Percentiles rank a stretch among this genome's conserved stretches.
phyloP scores from a whole-genome alignment of 2,888 invertebrate species.

The Dolichopus griseipennis region DNA sequence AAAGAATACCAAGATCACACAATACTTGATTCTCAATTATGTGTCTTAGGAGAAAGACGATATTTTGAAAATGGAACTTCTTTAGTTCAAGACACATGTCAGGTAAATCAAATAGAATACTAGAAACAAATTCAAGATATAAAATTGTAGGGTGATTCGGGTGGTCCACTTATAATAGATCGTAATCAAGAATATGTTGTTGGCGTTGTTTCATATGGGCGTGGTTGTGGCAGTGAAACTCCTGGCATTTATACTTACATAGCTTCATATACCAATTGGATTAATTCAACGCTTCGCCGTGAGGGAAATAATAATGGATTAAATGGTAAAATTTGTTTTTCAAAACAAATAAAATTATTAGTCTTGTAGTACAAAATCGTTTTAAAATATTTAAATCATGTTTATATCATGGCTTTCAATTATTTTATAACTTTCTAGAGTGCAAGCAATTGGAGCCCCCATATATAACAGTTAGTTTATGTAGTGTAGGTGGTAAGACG shows the following conservation, averaged over 20 bases:
- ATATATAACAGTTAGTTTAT: too few species aligned
- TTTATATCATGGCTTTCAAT: too few species aligned
- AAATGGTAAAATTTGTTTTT: too few species aligned
- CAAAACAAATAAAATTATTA: too few species aligned
- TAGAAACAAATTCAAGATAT: not conserved
- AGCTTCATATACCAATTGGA: conserved; percentile 23
- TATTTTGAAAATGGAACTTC: not conserved
- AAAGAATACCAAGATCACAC: not conserved
- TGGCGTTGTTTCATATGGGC: conserved; percentile 25
- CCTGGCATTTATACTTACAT: conserved; percentile 25
- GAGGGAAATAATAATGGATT: not conserved
- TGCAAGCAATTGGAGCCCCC: too few species aligned
- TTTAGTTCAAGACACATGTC: not conserved
- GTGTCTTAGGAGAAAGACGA: not conserved
- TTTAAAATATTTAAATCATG: too few species aligned
- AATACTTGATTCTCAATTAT: not conserved
- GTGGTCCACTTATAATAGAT: not conserved
- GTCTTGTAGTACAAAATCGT: too few species aligned
- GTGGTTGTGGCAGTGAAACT: conserved; percentile 20
- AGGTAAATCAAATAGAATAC: not conserved
- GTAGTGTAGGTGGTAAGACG: too few species aligned
- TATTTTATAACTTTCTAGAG: too few species aligned
- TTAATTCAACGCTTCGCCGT: conserved; percentile 23
- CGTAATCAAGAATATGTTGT: conserved; percentile 20
- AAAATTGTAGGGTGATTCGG: not conserved